Conservation (phyloP, 2,888 invertebrate species). For the Diarsia mendica region DNA sequence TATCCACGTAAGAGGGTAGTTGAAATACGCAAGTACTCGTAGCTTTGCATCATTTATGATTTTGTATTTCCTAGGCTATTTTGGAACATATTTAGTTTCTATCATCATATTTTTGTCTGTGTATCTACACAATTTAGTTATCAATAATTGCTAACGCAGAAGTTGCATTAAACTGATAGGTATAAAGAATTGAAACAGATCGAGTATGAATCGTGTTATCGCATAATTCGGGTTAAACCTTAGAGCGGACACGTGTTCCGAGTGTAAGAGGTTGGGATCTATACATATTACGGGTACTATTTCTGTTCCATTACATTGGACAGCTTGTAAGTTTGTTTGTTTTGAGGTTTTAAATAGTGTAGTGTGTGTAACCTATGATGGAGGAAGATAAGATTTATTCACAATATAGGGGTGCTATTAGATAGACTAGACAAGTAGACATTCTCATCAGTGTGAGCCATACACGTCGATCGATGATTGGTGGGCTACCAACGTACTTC, state of each 20-base stretch:
- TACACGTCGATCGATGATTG: conserved; percentile 24
- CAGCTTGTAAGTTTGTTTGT: conserved; percentile 32
- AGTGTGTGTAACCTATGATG: background rate
- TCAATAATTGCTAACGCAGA: background rate
- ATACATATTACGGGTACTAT: conserved; percentile 26
- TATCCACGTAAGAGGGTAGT: conserved; percentile 50
- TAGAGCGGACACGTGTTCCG: conserved; percentile 31
- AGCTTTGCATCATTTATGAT: conserved; percentile 23
- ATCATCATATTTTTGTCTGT: background rate
- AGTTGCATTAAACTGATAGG: background rate
- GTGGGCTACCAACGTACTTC: background rate
- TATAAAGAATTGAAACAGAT: conserved; percentile 21
- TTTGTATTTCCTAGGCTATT: conserved; percentile 1
- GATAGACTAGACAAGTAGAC: background rate
- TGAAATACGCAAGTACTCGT: conserved; percentile 23
- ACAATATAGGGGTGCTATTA: background rate
- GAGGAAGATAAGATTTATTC: conserved; percentile 2
- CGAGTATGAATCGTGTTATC: conserved; percentile 23
- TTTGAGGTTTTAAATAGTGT: conserved; percentile 20
- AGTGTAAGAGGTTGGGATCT: conserved; percentile 40
- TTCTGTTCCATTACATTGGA: conserved; percentile 1
- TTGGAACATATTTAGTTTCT: background rate
- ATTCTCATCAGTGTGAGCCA: conserved; percentile 3
- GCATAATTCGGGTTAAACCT: conserved; percentile 31
- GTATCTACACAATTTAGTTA: background rate